A percentile compares a stretch with the other conserved stretches of the same genome.
Conservation (phyloP, 2,888 invertebrate species). For the Adela reaumurella region DNA sequence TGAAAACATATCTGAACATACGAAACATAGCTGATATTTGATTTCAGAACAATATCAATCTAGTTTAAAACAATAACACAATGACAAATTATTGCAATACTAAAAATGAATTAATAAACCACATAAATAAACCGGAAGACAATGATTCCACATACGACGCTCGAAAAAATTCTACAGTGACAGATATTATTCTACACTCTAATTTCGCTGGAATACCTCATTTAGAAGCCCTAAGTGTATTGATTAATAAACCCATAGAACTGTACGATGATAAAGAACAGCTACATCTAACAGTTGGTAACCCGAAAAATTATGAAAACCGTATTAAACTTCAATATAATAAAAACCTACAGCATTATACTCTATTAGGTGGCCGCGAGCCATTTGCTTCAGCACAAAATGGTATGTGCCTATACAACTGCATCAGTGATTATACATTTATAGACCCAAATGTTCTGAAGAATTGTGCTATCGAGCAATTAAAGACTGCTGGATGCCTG, state of each 20-base stretch:
- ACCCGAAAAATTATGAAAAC: neutral
- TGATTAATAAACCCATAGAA: neutral
- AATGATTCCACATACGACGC: too few species aligned
- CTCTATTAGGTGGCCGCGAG: neutral
- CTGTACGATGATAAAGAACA: neutral
- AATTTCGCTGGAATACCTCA: neutral
- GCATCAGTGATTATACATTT: neutral
- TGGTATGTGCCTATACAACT: neutral
- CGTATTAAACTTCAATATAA: neutral
- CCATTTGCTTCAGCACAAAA: neutral
- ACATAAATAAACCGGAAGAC: too few species aligned
- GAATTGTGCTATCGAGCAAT: neutral
- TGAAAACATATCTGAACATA: too few species aligned
- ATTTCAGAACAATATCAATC: too few species aligned
- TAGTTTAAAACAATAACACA: too few species aligned
- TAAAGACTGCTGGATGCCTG: neutral
- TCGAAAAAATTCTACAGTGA: too few species aligned
- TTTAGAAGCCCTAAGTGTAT: neutral
- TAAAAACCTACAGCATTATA: neutral
- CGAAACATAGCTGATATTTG: too few species aligned
- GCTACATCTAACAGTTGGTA: neutral
- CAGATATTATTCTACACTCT: too few species aligned
- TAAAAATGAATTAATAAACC: too few species aligned
- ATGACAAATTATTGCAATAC: too few species aligned
- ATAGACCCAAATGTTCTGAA: neutral